Percentiles rank a stretch among this genome's conserved stretches.
These are phyloP conservation scores for Synanthedon myopaeformis DNA, from an alignment of 2,888 invertebrate species.

Conservation along the genomic window DNA sequence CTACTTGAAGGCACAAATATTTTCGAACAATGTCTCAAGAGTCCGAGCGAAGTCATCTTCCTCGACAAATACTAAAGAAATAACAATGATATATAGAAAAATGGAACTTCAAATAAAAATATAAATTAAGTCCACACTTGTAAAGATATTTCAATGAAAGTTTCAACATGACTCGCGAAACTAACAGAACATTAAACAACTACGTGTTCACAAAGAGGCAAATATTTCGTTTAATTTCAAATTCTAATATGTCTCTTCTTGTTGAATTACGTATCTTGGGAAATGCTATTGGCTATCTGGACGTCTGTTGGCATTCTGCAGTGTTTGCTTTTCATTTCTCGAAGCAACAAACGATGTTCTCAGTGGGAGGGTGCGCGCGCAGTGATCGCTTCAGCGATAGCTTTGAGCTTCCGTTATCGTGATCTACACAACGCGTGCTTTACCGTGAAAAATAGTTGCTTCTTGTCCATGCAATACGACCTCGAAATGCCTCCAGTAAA, in stretches of 20 bases:
- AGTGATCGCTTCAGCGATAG: constrained; percentile 57
- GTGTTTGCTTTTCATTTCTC: constrained; percentile 68
- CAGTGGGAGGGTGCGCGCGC: constrained; percentile 47
- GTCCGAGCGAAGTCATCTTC: constrained; percentile 61
- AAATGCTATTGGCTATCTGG: constrained; percentile 61
- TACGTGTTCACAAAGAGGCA: too few species aligned
- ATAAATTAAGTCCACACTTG: background rate
- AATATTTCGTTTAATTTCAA: too few species aligned
- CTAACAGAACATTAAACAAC: too few species aligned
- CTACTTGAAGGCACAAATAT: constrained; percentile 44
- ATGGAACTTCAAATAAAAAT: background rate
- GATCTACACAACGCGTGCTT: constrained; percentile 28
- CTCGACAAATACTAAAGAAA: constrained; percentile 51
- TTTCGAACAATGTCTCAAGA: constrained; percentile 46
- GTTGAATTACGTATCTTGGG: background rate
- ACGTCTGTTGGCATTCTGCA: constrained; percentile 58
- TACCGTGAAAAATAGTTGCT: constrained; percentile 20
- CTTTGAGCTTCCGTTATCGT: constrained; percentile 52
- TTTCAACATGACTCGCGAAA: too few species aligned
- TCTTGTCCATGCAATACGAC: constrained; percentile 11
- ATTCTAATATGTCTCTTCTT: background rate
- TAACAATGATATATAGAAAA: constrained; percentile 20
- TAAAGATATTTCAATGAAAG: background rate
- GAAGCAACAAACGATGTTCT: constrained; percentile 48
- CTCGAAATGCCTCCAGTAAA: background rate